A percentile compares a stretch with the other conserved stretches of the same genome.
Conservation (phyloP, 2,113 vertebrate species). For the Excalfactoria chinensis region DNA sequence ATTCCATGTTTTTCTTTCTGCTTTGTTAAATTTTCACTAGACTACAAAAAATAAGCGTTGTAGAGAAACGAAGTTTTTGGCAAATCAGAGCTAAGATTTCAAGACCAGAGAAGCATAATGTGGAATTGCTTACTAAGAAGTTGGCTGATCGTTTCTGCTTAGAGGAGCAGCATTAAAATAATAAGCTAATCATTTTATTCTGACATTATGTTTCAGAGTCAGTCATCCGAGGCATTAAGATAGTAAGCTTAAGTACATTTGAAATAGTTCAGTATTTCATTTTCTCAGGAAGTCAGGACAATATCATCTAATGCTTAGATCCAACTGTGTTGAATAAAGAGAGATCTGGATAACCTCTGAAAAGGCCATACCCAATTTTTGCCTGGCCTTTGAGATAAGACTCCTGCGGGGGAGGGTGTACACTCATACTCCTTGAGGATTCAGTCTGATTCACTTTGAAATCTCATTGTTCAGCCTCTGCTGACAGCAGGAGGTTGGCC, state of each 20-base stretch:
- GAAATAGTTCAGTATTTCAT: background rate
- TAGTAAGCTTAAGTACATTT: background rate
- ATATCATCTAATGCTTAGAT: background rate
- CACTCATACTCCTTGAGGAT: background rate
- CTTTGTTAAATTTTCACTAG: background rate
- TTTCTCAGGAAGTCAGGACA: background rate
- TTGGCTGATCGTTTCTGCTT: background rate
- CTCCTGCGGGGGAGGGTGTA: background rate
- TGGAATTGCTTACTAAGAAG: background rate
- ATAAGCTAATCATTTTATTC: background rate
- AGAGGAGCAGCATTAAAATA: background rate
- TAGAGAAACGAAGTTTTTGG: background rate
- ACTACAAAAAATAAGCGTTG: background rate
- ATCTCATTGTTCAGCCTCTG: accelerated
- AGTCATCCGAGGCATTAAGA: background rate
- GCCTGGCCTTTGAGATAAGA: background rate
- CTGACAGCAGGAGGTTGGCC: accelerated
- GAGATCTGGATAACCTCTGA: background rate
- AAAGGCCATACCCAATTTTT: background rate
- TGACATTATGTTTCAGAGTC: background rate
- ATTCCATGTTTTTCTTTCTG: background rate
- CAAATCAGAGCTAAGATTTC: background rate
- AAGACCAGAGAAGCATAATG: background rate
- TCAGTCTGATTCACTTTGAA: background rate
- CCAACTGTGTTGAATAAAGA: background rate